Base-by-base conservation (phyloP, 2,888 invertebrate genomes). In the Diachrysia chrysitis region DNA sequence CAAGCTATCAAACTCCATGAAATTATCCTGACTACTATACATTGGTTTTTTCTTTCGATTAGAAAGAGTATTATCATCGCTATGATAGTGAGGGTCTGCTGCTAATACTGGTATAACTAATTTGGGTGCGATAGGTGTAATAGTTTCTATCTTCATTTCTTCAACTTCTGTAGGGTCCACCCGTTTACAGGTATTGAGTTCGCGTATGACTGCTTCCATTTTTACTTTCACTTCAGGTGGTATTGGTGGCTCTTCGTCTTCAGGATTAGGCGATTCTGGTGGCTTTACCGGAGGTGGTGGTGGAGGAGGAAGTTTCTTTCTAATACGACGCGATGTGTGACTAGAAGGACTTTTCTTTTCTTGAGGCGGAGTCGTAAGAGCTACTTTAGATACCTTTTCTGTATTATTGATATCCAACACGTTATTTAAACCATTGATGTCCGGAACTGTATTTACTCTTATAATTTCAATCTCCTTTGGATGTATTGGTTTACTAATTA, bases 171-270 rank as follows among this genome's bases (percentile, higher is more conserved):
- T 86, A 12, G 93, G 87, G 68, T 95, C 94, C n/a, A 86, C 84
- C 72, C 92, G 89, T 64, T 88, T 87, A 78, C 95, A 95, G 79
- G 92, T 89, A 73, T 92, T 93, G 3, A 96, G 87, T 85, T 96
- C 96, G 56, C 95, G 93, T 68, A 96, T 96, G 25, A 96, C 96
- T 12, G 96, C 96, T 81, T 96, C 95, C 96, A 96, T 96, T 84
- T 96, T 96, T 58, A 95, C 92, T 85, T 96, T 96, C 0, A 96
- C 94, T 83, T 96, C 95, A 56, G 93, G 94, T 51, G 95, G 94
- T 66, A 96, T 93, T 60, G 93, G 90, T 74, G 66, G 68, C 25
- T 87, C 89, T 48, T 86, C 84, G 14, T 92, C 91, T 63, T 92
- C 90, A 14, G 55, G 19, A 70, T 78, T 82, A 57, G 73, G 59